phyloP scores from a whole-genome alignment of 2,888 invertebrate species.

The Conus canariensis region DNA sequence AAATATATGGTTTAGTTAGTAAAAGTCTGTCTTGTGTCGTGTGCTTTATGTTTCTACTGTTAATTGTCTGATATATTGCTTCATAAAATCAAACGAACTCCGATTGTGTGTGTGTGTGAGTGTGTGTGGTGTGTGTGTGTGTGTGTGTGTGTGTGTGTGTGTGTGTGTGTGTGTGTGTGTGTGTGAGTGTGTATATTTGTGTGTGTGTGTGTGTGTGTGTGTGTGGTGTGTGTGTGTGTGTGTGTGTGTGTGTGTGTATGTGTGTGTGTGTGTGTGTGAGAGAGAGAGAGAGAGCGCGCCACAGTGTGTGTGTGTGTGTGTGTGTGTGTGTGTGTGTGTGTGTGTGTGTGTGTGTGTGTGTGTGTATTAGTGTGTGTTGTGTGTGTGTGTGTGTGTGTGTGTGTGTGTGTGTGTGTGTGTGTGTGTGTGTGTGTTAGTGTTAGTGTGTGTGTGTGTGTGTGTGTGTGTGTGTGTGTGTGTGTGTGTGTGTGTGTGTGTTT shows the following conservation, averaged over 20 bases:
- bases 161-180: no score
- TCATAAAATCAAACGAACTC: no score
- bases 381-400: background rate
- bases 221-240: background rate
- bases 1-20: no score
- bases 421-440: background rate
- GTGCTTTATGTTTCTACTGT: no score
- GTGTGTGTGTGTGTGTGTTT: slow-evolving; percentile 23
- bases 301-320: background rate
- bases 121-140: no score
- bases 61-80: no score
- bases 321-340: slow-evolving; percentile 4
- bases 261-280: background rate
- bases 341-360: background rate
- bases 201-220: background rate
- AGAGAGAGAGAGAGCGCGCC: no score
- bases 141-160: no score
- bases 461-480: slow-evolving; percentile 25
- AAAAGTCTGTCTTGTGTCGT: no score
- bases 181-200: no score
- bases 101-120: no score
- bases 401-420: background rate
- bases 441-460: background rate
- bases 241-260: slow-evolving; percentile 20
- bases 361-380: background rate